These are phyloP conservation scores for Octopus sinensis DNA, from an alignment of 1,140 invertebrate species.

Conservation along the genomic window DNA sequence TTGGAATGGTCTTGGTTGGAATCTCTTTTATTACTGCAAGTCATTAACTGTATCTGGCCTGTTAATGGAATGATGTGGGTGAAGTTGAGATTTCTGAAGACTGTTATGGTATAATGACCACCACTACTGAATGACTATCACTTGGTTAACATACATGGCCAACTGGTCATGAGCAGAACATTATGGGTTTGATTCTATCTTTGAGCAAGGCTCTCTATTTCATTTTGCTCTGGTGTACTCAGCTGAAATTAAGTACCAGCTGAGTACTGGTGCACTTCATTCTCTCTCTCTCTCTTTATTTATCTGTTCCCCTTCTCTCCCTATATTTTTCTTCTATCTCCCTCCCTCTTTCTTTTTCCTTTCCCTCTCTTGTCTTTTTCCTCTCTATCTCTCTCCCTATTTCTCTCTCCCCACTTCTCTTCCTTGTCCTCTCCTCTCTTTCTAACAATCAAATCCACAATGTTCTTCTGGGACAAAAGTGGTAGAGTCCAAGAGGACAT, in stretches of 20 bases:
- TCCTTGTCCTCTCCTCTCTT: neutral
- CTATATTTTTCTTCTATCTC: neutral
- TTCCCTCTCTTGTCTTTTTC: slow-evolving; percentile 5
- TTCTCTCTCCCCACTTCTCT: slow-evolving; percentile 1
- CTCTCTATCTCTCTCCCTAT: slow-evolving; percentile 19
- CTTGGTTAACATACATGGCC: no score
- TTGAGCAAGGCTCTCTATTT: no score
- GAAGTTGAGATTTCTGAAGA: no score
- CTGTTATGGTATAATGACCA: no score
- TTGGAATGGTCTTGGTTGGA: no score
- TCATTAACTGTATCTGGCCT: no score
- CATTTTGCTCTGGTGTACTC: neutral
- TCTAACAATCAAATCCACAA: neutral
- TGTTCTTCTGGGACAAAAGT: neutral
- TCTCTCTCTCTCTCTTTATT: slow-evolving; percentile 21
- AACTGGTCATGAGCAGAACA: no score
- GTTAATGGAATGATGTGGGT: no score
- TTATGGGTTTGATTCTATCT: no score
- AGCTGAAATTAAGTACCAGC: neutral
- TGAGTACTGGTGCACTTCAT: neutral
- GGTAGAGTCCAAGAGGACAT: no score
- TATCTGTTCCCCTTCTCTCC: slow-evolving; percentile 1
- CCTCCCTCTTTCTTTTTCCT: neutral
- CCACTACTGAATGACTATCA: no score
- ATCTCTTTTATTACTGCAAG: no score